A percentile compares a stretch with the other conserved stretches of the same genome.
phyloP scores from a whole-genome alignment of 2,797 vertebrate species.

The Salmo trutta region DNA sequence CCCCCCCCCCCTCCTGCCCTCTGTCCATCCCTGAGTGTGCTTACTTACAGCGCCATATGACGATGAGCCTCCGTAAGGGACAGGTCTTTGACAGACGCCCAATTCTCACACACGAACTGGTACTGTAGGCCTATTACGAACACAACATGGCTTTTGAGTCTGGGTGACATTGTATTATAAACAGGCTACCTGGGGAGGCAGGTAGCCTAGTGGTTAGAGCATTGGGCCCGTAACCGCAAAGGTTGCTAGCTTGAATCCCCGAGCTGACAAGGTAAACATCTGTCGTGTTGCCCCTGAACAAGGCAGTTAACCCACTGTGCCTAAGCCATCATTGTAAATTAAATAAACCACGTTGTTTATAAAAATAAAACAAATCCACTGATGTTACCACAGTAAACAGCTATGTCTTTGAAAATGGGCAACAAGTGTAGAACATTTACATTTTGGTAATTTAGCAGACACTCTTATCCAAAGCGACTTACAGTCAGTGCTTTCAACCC shows the following conservation, averaged over 20 bases:
- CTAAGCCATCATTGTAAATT: too few species aligned
- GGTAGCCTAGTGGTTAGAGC: too few species aligned
- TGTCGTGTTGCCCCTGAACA: too few species aligned
- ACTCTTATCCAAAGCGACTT: too few species aligned
- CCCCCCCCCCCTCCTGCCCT: background rate
- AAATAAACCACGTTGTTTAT: background rate
- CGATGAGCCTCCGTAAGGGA: background rate
- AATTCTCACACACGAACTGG: background rate
- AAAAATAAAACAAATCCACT: background rate
- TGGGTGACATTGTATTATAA: background rate
- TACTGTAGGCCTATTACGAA: background rate
- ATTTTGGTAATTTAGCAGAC: background rate
- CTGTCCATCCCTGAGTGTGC: background rate
- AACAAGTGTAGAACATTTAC: background rate
- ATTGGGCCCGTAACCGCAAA: too few species aligned
- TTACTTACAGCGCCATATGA: background rate
- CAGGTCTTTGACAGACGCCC: background rate
- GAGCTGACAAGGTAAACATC: too few species aligned
- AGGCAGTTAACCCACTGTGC: too few species aligned
- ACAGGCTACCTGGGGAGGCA: too few species aligned
- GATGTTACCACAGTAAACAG: background rate
- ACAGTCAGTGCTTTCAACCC: too few species aligned
- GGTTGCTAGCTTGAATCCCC: too few species aligned
- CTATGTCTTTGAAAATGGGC: background rate
- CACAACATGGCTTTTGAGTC: background rate